Conservation (phyloP, 2,888 invertebrate genomes). For the Chydorus sphaericus region DNA sequence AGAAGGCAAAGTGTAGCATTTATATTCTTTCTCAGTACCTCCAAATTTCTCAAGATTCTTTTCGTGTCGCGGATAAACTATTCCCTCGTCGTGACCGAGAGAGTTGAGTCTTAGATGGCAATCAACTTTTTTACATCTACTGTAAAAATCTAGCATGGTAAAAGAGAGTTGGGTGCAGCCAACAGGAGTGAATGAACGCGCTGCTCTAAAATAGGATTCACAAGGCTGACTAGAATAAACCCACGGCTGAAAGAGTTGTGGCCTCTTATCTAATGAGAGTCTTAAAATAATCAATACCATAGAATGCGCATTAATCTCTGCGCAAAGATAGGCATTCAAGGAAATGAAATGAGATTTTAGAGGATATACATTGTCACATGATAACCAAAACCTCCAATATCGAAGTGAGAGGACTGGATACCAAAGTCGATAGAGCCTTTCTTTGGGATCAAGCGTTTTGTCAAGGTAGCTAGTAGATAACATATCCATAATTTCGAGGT, state of each 20-base stretch:
- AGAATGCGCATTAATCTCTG: conserved; percentile 7
- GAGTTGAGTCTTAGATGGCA: not conserved
- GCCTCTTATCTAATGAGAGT: not conserved
- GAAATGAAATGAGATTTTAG: not conserved
- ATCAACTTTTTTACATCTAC: conserved; percentile 7
- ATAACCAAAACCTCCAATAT: not conserved
- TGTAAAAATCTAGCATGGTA: not conserved
- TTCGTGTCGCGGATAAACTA: not conserved
- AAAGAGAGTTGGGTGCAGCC: conserved; percentile 9
- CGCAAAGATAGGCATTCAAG: conserved; percentile 6
- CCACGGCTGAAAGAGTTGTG: not conserved
- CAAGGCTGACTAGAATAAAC: not conserved
- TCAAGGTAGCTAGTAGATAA: not conserved
- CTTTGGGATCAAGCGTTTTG: not conserved
- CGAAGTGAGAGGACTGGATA: not conserved
- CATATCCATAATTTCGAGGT: not conserved
- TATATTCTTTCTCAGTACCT: not conserved
- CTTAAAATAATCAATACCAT: not conserved
- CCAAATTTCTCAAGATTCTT: not conserved
- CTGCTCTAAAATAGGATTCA: conserved; percentile 5
- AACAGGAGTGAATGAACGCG: not conserved
- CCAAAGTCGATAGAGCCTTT: not conserved
- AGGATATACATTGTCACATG: not conserved
- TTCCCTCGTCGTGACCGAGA: not conserved
- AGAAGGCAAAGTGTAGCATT: not conserved